Evolutionary conservation across 2,113 vertebrate species (phyloP).

Genomic region (Ageneiosus marmoratus): DNA sequence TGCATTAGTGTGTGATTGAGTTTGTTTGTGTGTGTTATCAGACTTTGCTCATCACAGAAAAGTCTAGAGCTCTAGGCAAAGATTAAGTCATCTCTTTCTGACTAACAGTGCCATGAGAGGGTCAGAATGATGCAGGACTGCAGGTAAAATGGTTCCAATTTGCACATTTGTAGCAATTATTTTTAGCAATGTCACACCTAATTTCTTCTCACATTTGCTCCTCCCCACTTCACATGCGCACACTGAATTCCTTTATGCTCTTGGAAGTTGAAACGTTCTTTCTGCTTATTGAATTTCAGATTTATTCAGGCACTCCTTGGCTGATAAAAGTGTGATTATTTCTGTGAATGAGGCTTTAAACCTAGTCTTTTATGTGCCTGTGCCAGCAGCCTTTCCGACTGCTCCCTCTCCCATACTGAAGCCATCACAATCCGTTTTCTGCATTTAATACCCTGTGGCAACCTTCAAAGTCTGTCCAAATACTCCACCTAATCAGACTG

Average conservation of each 20-base stretch:
- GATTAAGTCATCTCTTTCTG: conserved; percentile 73
- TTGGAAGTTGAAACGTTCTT: conserved; percentile 17
- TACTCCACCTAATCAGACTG: background rate
- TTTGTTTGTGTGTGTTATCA: conserved; percentile 39
- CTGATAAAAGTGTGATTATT: conserved; percentile 35
- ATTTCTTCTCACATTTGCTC: conserved; percentile 20
- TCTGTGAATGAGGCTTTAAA: conserved; percentile 25
- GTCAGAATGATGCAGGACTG: conserved; percentile 15
- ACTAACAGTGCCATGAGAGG: conserved; percentile 27
- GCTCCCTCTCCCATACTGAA: background rate
- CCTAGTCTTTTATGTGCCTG: background rate
- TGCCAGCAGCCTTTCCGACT: conserved; percentile 11
- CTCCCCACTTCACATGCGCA: background rate
- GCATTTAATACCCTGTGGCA: conserved; percentile 27
- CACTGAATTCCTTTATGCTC: background rate
- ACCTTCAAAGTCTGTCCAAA: conserved; percentile 1
- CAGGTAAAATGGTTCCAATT: conserved; percentile 39
- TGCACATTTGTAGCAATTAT: conserved; percentile 41
- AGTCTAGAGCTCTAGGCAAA: conserved; percentile 32
- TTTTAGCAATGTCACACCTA: conserved; percentile 41
- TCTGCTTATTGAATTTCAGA: conserved; percentile 46
- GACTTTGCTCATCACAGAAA: conserved; percentile 22
- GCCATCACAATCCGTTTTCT: conserved; percentile 1
- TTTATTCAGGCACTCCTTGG: conserved; percentile 32
- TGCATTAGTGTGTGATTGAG: conserved; percentile 62